phyloP scores from a whole-genome alignment of 2,113 vertebrate genomes.

The Triplophysa rosa region DNA sequence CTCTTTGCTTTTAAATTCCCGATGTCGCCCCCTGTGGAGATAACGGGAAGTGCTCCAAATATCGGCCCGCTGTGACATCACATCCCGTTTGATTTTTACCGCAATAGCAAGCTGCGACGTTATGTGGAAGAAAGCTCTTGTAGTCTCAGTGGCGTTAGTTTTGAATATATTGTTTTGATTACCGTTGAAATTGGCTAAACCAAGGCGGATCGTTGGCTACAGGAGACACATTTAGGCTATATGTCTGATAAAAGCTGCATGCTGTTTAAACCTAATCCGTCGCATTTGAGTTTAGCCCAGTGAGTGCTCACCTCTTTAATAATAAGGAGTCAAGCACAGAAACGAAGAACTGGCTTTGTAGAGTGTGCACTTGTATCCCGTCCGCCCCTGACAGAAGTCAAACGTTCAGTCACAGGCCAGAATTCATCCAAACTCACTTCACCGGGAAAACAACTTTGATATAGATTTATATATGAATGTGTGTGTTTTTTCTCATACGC shows the following conservation, averaged over 20 bases:
- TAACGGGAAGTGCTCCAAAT: no score
- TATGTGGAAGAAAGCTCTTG: no score
- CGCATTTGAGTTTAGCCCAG: background rate
- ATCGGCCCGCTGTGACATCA: no score
- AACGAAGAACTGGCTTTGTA: slow-evolving; percentile 32
- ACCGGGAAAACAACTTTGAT: slow-evolving; percentile 58
- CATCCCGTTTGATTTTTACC: no score
- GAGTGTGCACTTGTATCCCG: slow-evolving; percentile 62
- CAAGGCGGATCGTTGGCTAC: no score
- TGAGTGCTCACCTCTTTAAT: background rate
- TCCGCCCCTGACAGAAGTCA: slow-evolving; percentile 67
- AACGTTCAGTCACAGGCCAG: slow-evolving; percentile 56
- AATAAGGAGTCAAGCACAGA: background rate
- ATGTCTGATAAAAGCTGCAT: background rate
- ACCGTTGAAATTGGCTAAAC: no score
- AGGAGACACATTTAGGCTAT: background rate
- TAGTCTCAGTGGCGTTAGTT: no score
- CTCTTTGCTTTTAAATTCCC: no score
- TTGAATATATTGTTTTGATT: no score
- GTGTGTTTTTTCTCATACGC: background rate
- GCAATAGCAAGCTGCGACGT: no score
- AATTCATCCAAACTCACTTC: slow-evolving; percentile 56
- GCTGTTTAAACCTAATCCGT: background rate
- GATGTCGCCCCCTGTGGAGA: no score
- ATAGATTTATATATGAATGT: background rate